These are phyloP conservation scores for Periphyllus acericola DNA, from an alignment of 2,888 invertebrate species.

Conservation along the genomic window DNA sequence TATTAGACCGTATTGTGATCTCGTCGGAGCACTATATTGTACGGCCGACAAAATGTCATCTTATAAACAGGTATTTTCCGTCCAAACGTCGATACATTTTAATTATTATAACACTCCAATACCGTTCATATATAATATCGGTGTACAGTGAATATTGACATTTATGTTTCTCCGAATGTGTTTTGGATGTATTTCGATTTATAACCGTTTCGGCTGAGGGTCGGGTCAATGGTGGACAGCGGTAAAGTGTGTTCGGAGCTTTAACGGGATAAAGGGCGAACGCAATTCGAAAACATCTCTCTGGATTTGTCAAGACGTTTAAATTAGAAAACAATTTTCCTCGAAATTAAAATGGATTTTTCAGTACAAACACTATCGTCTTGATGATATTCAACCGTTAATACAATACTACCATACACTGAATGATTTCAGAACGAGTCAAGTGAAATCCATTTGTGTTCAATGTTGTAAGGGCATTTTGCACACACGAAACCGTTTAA, in stretches of 20 bases:
- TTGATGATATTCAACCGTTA: background rate
- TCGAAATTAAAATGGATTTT: conserved; percentile 7
- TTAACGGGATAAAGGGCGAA: background rate
- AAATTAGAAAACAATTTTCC: conserved; percentile 12
- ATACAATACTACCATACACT: too few relatives aligned
- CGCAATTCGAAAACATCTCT: background rate
- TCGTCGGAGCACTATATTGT: background rate
- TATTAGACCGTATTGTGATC: background rate
- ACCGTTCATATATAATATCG: background rate
- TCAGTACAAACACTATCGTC: conserved; percentile 3
- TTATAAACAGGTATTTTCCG: background rate
- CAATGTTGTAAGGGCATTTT: too few relatives aligned
- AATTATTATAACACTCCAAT: background rate
- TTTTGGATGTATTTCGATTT: background rate
- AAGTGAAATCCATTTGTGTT: background rate
- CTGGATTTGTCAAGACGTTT: conserved; percentile 20
- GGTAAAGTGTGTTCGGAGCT: background rate
- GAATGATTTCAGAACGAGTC: background rate
- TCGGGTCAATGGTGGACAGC: background rate
- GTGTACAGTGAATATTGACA: background rate
- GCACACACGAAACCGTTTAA: too few relatives aligned
- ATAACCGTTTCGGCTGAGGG: background rate
- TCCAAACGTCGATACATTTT: background rate
- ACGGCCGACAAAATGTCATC: background rate
- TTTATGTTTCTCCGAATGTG: background rate